phyloP scores from a whole-genome alignment of 2,888 invertebrate species.

The Polia nebulosa region DNA sequence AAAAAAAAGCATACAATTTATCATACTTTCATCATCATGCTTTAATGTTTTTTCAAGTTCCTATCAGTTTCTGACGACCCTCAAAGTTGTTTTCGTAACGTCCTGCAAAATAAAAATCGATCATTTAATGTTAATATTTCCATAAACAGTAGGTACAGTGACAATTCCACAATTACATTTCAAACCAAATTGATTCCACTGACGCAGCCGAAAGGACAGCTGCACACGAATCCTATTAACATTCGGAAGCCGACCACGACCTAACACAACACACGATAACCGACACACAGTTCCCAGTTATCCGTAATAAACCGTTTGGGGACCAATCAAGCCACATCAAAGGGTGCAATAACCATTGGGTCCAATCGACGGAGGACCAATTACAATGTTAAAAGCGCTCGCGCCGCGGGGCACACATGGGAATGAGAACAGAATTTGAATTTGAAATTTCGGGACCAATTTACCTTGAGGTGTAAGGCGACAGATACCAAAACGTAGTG shows the following conservation, averaged over 20 bases:
- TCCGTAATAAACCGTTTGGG: constrained; percentile 70
- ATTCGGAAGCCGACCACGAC: constrained; percentile 66
- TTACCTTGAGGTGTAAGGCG: constrained; percentile 88
- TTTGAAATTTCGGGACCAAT: constrained; percentile 90
- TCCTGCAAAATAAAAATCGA: background rate
- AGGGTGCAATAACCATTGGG: constrained; percentile 78
- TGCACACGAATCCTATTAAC: constrained; percentile 50
- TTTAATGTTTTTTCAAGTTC: too few relatives aligned
- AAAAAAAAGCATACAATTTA: too few relatives aligned
- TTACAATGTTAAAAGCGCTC: constrained; percentile 85
- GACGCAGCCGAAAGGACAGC: constrained; percentile 6
- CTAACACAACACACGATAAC: constrained; percentile 69
- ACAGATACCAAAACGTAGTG: constrained; percentile 83
- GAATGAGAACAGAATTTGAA: constrained; percentile 88
- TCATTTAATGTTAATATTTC: background rate
- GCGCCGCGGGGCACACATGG: constrained; percentile 85
- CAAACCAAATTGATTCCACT: constrained; percentile 2
- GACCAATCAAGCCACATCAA: constrained; percentile 87
- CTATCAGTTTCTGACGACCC: background rate
- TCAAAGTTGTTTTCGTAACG: background rate
- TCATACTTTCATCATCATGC: background rate
- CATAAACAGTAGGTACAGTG: background rate
- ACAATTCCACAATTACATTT: background rate
- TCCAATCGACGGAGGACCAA: constrained; percentile 85
- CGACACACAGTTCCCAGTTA: constrained; percentile 64